These are phyloP conservation scores for Ischnura elegans DNA, from an alignment of 2,888 invertebrate species.

Conservation along the genomic window DNA sequence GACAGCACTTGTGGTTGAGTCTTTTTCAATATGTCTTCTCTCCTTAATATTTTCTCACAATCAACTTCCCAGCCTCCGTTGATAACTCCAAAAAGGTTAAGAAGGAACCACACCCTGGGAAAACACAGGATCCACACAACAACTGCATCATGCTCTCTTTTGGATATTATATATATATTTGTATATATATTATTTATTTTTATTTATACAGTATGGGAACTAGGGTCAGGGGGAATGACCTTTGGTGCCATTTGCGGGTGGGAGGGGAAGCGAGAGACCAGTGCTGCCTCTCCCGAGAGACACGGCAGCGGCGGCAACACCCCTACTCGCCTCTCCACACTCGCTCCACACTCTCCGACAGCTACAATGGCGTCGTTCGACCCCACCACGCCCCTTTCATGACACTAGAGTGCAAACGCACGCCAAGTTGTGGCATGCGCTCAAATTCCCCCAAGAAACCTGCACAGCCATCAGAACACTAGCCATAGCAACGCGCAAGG, in stretches of 20 bases:
- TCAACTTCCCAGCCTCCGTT: not conserved
- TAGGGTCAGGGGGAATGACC: not conserved
- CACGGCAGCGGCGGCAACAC: no score
- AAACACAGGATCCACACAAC: conserved; percentile 23
- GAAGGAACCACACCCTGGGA: conserved; percentile 34
- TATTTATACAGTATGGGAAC: not conserved
- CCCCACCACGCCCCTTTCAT: not conserved
- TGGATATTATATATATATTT: not conserved
- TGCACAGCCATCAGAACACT: conserved; percentile 62
- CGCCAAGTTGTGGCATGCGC: not conserved
- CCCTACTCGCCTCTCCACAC: no score
- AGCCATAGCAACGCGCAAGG: conserved; percentile 40
- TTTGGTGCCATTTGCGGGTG: not conserved
- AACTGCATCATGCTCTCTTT: conserved; percentile 20
- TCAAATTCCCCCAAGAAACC: conserved; percentile 40
- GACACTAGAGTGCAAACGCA: not conserved
- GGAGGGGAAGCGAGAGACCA: no score
- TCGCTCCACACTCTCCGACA: conserved; percentile 5
- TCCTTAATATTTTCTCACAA: not conserved
- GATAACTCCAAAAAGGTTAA: not conserved
- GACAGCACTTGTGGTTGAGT: conserved; percentile 68
- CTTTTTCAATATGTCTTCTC: conserved; percentile 27
- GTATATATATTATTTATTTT: no score
- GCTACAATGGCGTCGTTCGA: not conserved
- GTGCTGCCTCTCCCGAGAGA: no score